Conservation (phyloP, 2,888 invertebrate species). For the Chrysodeixis includens region DNA sequence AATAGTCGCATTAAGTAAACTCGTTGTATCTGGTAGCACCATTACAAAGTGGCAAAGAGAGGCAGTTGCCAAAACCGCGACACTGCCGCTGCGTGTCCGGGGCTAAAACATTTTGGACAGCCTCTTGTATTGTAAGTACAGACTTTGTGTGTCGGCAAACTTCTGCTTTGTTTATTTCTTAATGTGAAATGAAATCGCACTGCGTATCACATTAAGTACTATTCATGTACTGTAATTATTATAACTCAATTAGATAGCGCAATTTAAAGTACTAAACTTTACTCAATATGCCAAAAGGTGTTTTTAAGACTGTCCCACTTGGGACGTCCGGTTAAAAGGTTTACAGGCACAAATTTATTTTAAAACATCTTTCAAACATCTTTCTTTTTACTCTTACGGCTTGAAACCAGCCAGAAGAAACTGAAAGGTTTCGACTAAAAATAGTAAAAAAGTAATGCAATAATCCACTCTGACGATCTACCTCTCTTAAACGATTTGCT, state of each 20-base stretch:
- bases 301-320: no score
- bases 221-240: not conserved
- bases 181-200: not conserved
- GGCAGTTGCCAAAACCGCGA: slow-evolving; percentile 43
- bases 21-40: slow-evolving; percentile 21
- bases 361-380: no score
- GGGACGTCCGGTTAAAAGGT: no score
- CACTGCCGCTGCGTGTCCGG: slow-evolving; percentile 26
- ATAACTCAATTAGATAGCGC: no score
- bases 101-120: slow-evolving; percentile 46
- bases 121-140: slow-evolving; percentile 25
- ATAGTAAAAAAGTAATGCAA: not conserved
- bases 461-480: slow-evolving; percentile 1
- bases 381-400: no score
- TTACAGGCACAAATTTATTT: no score
- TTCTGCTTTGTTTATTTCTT: not conserved
- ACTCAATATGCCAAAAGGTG: no score
- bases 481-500: not conserved
- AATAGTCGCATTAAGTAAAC: not conserved
- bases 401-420: not conserved
- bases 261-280: no score
- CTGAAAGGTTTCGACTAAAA: slow-evolving; percentile 4
- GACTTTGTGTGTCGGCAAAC: not conserved
- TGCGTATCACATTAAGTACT: not conserved
- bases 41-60: slow-evolving; percentile 35